Conservation (phyloP, 2,113 vertebrate species). For the Tonatia bakeri region DNA sequence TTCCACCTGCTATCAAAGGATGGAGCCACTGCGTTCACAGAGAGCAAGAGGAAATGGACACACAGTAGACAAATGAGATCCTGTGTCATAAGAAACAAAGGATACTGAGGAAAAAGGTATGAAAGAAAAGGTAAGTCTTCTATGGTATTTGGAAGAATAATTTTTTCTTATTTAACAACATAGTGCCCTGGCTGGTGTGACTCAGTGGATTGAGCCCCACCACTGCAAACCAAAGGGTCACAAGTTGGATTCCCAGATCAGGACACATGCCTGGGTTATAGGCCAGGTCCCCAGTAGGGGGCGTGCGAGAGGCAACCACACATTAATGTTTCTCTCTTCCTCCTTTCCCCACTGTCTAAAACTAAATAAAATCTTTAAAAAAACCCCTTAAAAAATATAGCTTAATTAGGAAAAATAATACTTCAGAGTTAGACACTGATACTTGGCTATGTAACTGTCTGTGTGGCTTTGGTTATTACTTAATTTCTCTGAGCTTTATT, state of each 20-base stretch:
- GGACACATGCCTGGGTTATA: no score
- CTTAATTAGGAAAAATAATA: neutral
- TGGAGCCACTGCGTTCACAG: neutral
- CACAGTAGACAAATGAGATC: neutral
- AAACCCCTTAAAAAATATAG: neutral
- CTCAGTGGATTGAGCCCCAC: no score
- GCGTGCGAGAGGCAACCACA: no score
- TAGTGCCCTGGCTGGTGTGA: neutral
- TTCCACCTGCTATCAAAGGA: neutral
- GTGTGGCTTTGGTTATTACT: neutral
- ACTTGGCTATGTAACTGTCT: neutral
- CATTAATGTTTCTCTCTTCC: no score
- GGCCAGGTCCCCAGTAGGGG: no score
- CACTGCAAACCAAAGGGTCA: no score
- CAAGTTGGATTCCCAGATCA: no score
- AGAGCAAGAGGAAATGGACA: constrained; percentile 28
- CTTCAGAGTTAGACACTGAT: neutral
- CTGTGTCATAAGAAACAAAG: neutral
- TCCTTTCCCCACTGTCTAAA: no score
- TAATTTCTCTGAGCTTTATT: neutral
- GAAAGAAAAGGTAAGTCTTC: neutral
- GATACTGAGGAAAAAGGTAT: neutral
- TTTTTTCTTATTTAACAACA: neutral
- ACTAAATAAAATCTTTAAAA: no score
- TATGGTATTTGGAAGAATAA: neutral